A percentile compares a stretch with the other conserved stretches of the same genome.
Evolutionary conservation across 2,113 vertebrate species (phyloP).

Genomic region (Cathartes aura): DNA sequence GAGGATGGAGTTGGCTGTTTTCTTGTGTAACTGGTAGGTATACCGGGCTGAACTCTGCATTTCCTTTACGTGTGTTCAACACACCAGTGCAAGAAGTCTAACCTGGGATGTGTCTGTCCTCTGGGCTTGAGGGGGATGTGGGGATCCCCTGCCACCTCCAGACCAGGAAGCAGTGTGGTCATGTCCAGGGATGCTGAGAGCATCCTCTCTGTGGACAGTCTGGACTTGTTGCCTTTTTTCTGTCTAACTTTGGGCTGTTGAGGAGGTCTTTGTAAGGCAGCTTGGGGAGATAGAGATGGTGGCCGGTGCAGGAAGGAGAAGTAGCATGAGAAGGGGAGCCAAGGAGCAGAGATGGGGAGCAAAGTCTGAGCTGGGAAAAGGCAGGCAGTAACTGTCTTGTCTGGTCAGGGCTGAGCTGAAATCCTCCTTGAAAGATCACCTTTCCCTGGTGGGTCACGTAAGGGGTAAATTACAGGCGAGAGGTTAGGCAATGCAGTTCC

Average conservation of each 20-base stretch:
- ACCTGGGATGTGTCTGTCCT: no score
- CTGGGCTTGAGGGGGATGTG: fast-evolving
- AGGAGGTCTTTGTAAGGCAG: background rate
- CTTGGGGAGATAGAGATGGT: background rate
- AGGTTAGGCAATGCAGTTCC: background rate
- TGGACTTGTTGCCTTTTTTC: background rate
- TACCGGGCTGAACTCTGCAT: fast-evolving
- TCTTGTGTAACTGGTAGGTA: background rate
- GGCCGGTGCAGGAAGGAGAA: background rate
- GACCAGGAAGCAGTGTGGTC: background rate
- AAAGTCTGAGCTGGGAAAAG: background rate
- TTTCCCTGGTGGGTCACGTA: background rate
- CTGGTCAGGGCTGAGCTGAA: background rate
- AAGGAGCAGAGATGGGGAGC: background rate
- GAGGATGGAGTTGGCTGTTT: background rate
- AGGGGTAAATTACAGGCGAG: background rate
- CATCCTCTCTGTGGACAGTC: background rate
- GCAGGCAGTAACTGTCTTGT: background rate
- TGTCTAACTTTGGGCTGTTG: background rate
- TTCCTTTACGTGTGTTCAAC: background rate
- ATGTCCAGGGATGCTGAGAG: background rate
- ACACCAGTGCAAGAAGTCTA: no score
- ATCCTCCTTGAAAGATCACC: background rate
- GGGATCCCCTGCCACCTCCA: background rate
- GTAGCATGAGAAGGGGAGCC: no score